Evolutionary conservation across 2,888 invertebrate genomes (phyloP), one percentile per base, ranked within the genome.

Genomic region (Meiosimyza platycephala): DNA sequence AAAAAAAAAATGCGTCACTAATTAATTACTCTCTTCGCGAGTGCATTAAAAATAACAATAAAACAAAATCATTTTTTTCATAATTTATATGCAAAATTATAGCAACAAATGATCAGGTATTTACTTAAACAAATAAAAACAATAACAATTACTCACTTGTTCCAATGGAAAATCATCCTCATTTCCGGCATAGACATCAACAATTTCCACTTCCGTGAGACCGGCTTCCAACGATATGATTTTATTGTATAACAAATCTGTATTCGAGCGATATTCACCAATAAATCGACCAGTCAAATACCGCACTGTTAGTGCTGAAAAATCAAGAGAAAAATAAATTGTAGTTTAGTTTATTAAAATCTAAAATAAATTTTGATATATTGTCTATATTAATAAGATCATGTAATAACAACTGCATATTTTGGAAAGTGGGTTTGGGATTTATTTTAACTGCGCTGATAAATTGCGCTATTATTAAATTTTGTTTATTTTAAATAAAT

Each of bases 251-350:
- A 94, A 89, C 74, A 94, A 89, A 90, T 94, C 94, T 92, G 93
- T 93, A 82, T 93, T 93, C 80, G 93, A 93, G 82, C 93, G 91
- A 86, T 94, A 94, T 90, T 94, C 94, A 75, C 94, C 94, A 75
- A 94, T 94, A 86, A 91, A 94, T 81, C 94, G 89, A 82, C 92
- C 90, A 6, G 94, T 94, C 77, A 94, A 87, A 85, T 93, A 94
- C 77, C 94, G 90, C 4, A 94, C 94, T 73, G 93, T 93, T 70
- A 94, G 88, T 78, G 94, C 94, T 94, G 89, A 89, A 90, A 79
- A 80, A 88, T 66, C 22, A 89, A 89, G 50, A 18, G 57, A 13
- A 16, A 15, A 59, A 16, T 33, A 33, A 65, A 7, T 40, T 40
- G 28, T 7, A n/a, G 40, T 40, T 40, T 40, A 40, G 6, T 40